Percentiles rank a stretch among this genome's conserved stretches.
These are phyloP conservation scores for Galendromus occidentalis DNA, from an alignment of 1,140 invertebrate species.

Conservation along the genomic window DNA sequence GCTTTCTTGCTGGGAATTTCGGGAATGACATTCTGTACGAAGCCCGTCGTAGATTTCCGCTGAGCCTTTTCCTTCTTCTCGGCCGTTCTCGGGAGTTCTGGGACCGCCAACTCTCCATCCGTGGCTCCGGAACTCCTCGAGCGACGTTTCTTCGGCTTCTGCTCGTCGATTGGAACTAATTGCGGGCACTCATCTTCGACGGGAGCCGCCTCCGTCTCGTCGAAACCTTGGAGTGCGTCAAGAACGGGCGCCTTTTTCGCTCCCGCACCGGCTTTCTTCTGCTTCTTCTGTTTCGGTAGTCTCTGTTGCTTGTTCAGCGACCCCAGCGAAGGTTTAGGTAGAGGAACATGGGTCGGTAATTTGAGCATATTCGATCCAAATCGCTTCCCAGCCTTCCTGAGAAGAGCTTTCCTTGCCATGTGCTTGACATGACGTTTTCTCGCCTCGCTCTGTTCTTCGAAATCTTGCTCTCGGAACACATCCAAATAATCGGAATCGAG, in stretches of 20 bases:
- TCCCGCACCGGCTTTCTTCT: too few relatives aligned
- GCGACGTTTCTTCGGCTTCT: not conserved
- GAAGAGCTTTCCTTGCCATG: not conserved
- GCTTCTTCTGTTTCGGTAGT: not conserved
- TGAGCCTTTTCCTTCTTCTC: too few relatives aligned
- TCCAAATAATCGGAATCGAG: not conserved
- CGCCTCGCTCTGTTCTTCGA: not conserved
- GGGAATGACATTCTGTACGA: too few relatives aligned
- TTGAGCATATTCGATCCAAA: conserved; percentile 7
- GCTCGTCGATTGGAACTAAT: not conserved
- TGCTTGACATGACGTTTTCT: not conserved
- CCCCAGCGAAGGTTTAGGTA: not conserved
- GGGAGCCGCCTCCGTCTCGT: not conserved
- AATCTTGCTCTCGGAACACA: not conserved
- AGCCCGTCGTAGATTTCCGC: too few relatives aligned
- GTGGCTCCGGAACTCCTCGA: too few relatives aligned
- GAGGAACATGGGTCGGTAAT: not conserved
- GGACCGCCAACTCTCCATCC: too few relatives aligned
- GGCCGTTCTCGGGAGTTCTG: too few relatives aligned
- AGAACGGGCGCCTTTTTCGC: not conserved
- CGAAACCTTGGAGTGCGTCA: not conserved
- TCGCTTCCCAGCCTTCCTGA: not conserved
- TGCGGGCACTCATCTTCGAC: not conserved
- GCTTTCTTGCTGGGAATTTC: not conserved
- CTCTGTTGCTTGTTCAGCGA: not conserved